phyloP scores from a whole-genome alignment of 2,113 vertebrate species.

The Chaetops frenatus region DNA sequence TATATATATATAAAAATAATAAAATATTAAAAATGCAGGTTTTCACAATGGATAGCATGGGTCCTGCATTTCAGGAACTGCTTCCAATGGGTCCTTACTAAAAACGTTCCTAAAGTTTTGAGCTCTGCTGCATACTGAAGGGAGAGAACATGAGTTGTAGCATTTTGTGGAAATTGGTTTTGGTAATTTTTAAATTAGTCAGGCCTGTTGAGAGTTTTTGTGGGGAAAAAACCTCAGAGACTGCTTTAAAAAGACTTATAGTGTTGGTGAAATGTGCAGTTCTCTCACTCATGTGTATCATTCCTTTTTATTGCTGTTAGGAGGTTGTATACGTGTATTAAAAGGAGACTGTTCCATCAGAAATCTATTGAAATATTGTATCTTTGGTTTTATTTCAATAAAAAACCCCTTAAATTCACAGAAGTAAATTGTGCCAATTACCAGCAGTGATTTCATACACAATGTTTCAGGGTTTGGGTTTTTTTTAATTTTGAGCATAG shows the following conservation, averaged over 20 bases:
- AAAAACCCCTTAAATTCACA: not conserved
- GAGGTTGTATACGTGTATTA: not conserved
- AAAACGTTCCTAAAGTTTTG: not conserved
- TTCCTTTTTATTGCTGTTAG: not conserved
- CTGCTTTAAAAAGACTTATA: not conserved
- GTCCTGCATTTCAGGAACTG: not conserved
- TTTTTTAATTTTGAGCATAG: not conserved
- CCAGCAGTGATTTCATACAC: not conserved
- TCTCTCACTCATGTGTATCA: not conserved
- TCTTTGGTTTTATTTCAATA: not conserved
- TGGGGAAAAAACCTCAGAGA: not conserved
- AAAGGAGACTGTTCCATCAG: not conserved
- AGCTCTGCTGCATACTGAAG: not conserved
- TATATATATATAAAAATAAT: too few relatives aligned
- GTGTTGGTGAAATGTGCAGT: not conserved
- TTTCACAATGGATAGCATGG: fast-evolving
- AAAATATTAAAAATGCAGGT: too few relatives aligned
- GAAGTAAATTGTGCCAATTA: not conserved
- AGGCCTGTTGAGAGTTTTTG: not conserved
- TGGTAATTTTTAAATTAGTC: not conserved
- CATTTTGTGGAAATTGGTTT: not conserved
- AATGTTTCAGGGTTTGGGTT: not conserved
- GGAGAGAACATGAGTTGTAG: not conserved
- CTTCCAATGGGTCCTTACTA: not conserved
- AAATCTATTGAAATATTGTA: not conserved